Conservation (phyloP, 2,888 invertebrate genomes). For the Agriotes lineatus region DNA sequence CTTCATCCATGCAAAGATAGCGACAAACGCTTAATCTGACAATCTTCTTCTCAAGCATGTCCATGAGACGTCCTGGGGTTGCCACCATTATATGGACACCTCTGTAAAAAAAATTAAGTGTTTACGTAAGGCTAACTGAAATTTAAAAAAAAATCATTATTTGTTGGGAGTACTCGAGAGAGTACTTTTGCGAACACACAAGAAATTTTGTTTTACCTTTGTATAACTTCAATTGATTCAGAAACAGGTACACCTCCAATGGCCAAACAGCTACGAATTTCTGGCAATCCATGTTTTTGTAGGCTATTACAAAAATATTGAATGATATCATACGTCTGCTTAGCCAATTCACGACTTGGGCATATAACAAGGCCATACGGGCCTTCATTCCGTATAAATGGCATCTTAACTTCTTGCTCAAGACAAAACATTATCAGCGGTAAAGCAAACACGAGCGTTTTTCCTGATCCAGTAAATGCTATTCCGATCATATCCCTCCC, state of each 20-base stretch:
- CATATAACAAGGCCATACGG: conserved; percentile 93
- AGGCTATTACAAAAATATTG: conserved; percentile 84
- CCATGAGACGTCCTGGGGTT: conserved; percentile 97
- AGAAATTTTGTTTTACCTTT: conserved; percentile 71
- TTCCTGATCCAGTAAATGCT: conserved; percentile 98
- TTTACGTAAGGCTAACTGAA: too few relatives aligned
- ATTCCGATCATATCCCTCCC: conserved; percentile 99
- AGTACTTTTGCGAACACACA: too few relatives aligned
- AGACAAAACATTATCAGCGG: conserved; percentile 96
- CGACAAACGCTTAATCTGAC: conserved; percentile 92
- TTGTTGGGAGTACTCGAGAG: too few relatives aligned
- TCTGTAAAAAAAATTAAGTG: conserved; percentile 59
- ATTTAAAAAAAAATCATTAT: too few relatives aligned
- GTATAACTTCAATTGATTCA: conserved; percentile 91
- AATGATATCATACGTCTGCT: conserved; percentile 95
- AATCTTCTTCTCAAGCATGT: conserved; percentile 98
- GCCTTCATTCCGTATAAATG: conserved; percentile 85
- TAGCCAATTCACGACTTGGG: conserved; percentile 96
- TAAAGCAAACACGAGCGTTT: conserved; percentile 96
- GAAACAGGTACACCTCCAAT: conserved; percentile 97
- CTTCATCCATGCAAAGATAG: conserved; percentile 98
- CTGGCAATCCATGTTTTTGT: conserved; percentile 80
- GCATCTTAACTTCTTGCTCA: conserved; percentile 94
- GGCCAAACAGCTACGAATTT: conserved; percentile 89
- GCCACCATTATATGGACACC: conserved; percentile 99